These are phyloP conservation scores for Iselma pallidipennis DNA, from an alignment of 2,888 invertebrate species.

Conservation along the genomic window DNA sequence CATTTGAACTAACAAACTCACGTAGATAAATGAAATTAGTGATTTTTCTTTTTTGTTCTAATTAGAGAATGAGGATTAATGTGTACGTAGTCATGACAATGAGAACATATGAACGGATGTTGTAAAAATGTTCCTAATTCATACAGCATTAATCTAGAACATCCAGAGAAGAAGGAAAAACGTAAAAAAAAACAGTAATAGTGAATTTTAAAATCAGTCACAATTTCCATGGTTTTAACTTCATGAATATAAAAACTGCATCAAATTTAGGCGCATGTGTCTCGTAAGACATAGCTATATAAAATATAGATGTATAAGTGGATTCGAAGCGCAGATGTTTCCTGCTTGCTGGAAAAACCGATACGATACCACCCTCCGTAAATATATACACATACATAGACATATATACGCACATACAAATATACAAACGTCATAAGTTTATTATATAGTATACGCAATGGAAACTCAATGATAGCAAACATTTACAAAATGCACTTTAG, in stretches of 20 bases:
- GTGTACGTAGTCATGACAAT: conserved; percentile 48
- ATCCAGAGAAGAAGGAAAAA: not conserved
- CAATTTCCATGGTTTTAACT: not conserved
- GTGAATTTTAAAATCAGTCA: conserved; percentile 6
- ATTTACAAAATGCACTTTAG: conserved; percentile 13
- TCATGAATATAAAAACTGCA: conserved; percentile 15
- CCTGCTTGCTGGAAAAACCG: not conserved
- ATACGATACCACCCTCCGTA: not conserved
- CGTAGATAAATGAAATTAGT: conserved; percentile 52
- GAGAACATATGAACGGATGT: conserved; percentile 48
- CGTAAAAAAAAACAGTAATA: not conserved
- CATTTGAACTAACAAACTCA: conserved; percentile 50
- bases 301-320: conserved; percentile 29
- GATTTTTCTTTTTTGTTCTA: conserved; percentile 41
- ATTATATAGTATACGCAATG: conserved; percentile 8
- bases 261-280: conserved; percentile 17
- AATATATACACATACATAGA: conserved; percentile 4
- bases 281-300: conserved; percentile 26
- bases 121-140: conserved; percentile 37
- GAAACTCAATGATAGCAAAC: conserved; percentile 19
- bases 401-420: conserved; percentile 7
- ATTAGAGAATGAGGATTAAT: conserved; percentile 47
- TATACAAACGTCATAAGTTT: conserved; percentile 1
- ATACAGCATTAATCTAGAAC: conserved; percentile 34
- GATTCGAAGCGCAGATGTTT: conserved; percentile 30